A percentile compares a stretch with the other conserved stretches of the same genome.
Conservation (phyloP, 2,113 vertebrate genomes). For the Speoplatyrhinus poulsoni region DNA sequence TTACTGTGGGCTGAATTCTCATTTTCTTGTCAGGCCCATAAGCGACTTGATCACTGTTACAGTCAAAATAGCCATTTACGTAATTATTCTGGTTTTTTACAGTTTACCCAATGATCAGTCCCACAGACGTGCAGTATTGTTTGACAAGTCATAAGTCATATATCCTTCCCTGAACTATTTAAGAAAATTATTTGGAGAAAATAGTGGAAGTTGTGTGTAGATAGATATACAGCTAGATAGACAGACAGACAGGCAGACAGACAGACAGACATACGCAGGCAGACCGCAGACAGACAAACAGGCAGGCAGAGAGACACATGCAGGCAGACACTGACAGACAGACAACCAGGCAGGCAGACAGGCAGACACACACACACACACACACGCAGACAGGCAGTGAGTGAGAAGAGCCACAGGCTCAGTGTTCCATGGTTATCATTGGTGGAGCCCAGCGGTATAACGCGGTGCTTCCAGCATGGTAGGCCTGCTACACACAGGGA, state of each 20-base stretch:
- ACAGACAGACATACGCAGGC: neutral
- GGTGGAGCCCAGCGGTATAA: slow-evolving; percentile 36
- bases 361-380: neutral
- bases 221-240: neutral
- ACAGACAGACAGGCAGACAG: slow-evolving; percentile 4
- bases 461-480: slow-evolving; percentile 38
- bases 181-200: neutral
- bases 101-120: slow-evolving; percentile 30
- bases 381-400: slow-evolving; percentile 4
- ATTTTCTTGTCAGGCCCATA: slow-evolving; percentile 11
- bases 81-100: slow-evolving; percentile 35
- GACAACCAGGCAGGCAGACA: neutral
- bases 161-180: neutral
- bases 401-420: neutral
- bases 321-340: neutral
- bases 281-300: neutral
- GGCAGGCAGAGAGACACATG: slow-evolving; percentile 2
- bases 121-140: neutral
- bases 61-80: slow-evolving; percentile 44
- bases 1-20: slow-evolving; percentile 35
- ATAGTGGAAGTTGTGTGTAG: slow-evolving; percentile 7
- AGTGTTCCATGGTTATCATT: slow-evolving; percentile 59
- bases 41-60: slow-evolving; percentile 38
- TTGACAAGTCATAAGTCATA: too few species aligned
- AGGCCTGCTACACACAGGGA: slow-evolving; percentile 26